Conservation (phyloP, 2,113 vertebrate genomes). For the Centropus unirufus region DNA sequence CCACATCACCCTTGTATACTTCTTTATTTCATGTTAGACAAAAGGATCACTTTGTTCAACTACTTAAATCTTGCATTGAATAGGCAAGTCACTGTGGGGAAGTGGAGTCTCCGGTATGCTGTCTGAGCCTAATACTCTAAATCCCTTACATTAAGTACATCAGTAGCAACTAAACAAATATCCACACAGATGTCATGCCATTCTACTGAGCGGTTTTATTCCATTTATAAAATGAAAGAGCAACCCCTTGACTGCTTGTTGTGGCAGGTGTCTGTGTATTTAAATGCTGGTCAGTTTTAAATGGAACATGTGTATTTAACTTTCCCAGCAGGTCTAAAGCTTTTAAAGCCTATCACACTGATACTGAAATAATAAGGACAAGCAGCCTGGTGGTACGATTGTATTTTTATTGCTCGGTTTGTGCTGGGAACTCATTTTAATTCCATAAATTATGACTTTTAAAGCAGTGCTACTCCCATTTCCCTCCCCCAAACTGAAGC, state of each 20-base stretch:
- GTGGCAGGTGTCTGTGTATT: conserved; percentile 58
- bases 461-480: conserved; percentile 21
- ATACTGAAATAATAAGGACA: conserved; percentile 76
- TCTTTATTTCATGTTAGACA: conserved; percentile 20
- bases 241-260: conserved; percentile 53
- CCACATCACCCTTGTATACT: background rate
- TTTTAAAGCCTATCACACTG: conserved; percentile 74
- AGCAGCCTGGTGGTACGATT: conserved; percentile 70
- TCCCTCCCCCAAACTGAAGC: conserved; percentile 31
- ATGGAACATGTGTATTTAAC: conserved; percentile 70
- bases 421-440: conserved; percentile 48
- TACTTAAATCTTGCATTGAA: conserved; percentile 35
- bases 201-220: conserved; percentile 55
- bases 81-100: conserved; percentile 14
- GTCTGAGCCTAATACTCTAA: conserved; percentile 50
- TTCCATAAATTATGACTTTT: conserved; percentile 72
- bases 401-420: conserved; percentile 71
- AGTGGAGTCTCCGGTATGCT: background rate
- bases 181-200: conserved; percentile 57
- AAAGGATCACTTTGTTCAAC: conserved; percentile 48
- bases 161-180: conserved; percentile 61
- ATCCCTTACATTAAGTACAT: conserved; percentile 61
- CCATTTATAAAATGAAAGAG: conserved; percentile 63
- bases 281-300: conserved; percentile 72
- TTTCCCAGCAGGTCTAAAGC: conserved; percentile 73